These are phyloP conservation scores for Heliconius hewitsoni DNA, from an alignment of 1,140 invertebrate genomes.

Conservation along the genomic window DNA sequence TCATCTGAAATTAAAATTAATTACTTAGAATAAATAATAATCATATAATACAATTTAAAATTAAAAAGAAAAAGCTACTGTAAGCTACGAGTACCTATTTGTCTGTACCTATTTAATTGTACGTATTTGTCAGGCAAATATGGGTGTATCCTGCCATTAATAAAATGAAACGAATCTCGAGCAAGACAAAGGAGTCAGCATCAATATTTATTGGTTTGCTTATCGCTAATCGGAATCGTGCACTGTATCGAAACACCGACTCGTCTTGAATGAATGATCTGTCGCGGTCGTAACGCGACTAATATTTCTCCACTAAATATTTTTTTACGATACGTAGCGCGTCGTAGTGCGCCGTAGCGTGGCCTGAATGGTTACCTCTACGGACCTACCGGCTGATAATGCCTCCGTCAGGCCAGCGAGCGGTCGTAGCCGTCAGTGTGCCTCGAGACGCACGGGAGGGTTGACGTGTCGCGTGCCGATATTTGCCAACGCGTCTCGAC, in stretches of 20 bases:
- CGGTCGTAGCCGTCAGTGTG: conserved; percentile 54
- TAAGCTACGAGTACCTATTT: conserved; percentile 18
- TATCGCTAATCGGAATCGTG: conserved; percentile 77
- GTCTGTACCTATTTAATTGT: too few relatives aligned
- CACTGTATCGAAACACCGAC: conserved; percentile 64
- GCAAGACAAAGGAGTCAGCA: conserved; percentile 75
- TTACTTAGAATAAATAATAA: not conserved
- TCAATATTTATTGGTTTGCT: conserved; percentile 79
- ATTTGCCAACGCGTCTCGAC: conserved; percentile 36
- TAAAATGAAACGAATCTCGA: conserved; percentile 72
- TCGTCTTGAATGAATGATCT: conserved; percentile 64
- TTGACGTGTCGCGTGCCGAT: conserved; percentile 45
- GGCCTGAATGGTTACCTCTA: conserved; percentile 39
- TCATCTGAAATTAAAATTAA: not conserved
- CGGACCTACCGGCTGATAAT: conserved; percentile 31
- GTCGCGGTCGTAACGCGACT: conserved; percentile 53
- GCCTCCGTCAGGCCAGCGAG: conserved; percentile 15
- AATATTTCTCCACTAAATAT: conserved; percentile 44
- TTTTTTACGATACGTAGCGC: conserved; percentile 48
- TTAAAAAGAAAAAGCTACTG: not conserved
- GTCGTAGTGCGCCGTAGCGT: conserved; percentile 48
- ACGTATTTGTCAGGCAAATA: conserved; percentile 59
- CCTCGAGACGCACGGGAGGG: conserved; percentile 50
- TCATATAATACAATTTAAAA: not conserved
- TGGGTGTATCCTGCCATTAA: conserved; percentile 67